Evolutionary conservation across 2,113 vertebrate genomes (phyloP).

Genomic region (Lepus timidus): DNA sequence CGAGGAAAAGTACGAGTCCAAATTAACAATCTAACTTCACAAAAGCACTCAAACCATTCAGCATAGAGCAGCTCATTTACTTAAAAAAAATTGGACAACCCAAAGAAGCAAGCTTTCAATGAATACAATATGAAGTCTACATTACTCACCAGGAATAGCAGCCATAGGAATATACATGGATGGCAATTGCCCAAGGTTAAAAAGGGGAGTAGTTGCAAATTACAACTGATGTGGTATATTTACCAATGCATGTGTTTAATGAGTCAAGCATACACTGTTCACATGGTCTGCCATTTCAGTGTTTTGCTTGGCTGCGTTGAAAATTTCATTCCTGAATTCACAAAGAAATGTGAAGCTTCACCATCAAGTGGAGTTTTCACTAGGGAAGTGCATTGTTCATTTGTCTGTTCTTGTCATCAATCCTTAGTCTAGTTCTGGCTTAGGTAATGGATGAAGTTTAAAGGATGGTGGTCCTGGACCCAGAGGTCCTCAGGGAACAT

Average conservation of each 20-base stretch:
- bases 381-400: background rate
- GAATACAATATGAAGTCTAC: background rate
- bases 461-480: background rate
- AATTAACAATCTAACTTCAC: background rate
- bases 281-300: background rate
- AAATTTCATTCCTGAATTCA: background rate
- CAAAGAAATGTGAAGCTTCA: background rate
- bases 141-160: background rate
- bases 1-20: background rate
- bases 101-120: background rate
- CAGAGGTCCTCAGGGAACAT: background rate
- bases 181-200: background rate
- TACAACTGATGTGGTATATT: background rate
- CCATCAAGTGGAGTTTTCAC: background rate
- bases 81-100: background rate
- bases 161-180: background rate
- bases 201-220: background rate
- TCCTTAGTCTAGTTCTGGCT: constrained; percentile 1
- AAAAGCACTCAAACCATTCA: constrained; percentile 17
- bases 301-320: background rate
- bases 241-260: background rate
- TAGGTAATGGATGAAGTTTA: background rate
- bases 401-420: background rate
- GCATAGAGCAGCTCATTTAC: background rate
- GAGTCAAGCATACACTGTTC: background rate